Evolutionary conservation across 2,888 invertebrate species (phyloP), one percentile per base, ranked within the genome.

Genomic region (Lucinisca nassula): DNA sequence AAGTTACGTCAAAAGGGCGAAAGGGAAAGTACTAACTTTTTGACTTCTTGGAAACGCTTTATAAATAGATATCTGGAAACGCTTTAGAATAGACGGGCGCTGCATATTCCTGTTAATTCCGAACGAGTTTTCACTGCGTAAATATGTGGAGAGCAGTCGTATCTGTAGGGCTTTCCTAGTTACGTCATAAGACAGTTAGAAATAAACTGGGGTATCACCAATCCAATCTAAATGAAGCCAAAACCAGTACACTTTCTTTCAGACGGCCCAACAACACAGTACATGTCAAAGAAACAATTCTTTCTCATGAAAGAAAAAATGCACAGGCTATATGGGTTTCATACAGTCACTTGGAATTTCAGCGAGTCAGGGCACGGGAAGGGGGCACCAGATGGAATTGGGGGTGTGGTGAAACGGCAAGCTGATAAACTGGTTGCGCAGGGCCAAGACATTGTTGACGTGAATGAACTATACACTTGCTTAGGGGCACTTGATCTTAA

Each of bases 291-390:
- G 35, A 70, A 67, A 24, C 21, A 79, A 32, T 79, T 79, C 24
- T 79, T 72, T 35, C 21, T 79, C 12, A 37, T 79, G 70, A 79
- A 72, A 32, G 35, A 79, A 45, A 79, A 72, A 72, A 73, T 49
- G 32, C 35, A 35, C 37, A 30, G 32, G 21, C 21, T 51, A 3
- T 51, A 51, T 51, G 51, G 51, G 21, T 79, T 17, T n/a, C 32
- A 79, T 21, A 35, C 14, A 38, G 85, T 91, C 21, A 92, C 90
- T 6, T 95, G 94, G 95, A 94, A 95, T 80, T 96, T 88, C 90
- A 92, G 92, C 35, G 95, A 96, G 91, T 93, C 94, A n/a, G 94
- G 94, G 0, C 95, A 95, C 80, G 94, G 95, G 8, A 95, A 96
- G 82, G 94, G 94, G 30, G 92, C 94, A 30, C 90, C 94, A 45